These are phyloP conservation scores for Enteromius unitaeniatus DNA, from an alignment of 2,797 vertebrate genomes.

Conservation along the genomic window DNA sequence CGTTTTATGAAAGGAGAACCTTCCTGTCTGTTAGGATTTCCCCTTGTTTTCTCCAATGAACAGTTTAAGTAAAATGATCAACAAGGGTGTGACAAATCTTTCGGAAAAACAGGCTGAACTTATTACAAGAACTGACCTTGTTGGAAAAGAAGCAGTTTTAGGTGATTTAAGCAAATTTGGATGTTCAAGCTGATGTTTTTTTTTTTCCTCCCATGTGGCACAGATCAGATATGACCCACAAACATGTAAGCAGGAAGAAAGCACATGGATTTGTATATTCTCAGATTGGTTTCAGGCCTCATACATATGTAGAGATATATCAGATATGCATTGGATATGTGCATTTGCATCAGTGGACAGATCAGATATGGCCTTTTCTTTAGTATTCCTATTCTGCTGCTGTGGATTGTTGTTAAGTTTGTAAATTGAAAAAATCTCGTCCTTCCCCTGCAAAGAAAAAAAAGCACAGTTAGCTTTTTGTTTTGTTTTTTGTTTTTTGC, in stretches of 20 bases:
- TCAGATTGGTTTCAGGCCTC: not conserved
- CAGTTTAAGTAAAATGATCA: constrained; percentile 65
- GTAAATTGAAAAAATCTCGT: not conserved
- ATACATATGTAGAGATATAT: not conserved
- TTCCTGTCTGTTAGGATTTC: constrained; percentile 78
- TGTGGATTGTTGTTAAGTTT: not conserved
- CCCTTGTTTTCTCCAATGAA: constrained; percentile 74
- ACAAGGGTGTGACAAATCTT: constrained; percentile 20
- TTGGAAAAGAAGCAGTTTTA: not conserved
- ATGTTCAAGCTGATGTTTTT: not conserved
- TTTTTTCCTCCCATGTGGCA: not conserved
- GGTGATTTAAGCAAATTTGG: not conserved
- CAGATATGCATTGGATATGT: not conserved
- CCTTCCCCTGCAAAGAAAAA: not conserved
- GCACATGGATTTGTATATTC: not conserved
- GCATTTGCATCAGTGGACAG: not conserved
- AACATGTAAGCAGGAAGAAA: not conserved
- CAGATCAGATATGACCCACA: not conserved
- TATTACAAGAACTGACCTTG: not conserved
- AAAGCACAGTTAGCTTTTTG: too few relatives aligned
- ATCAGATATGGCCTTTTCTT: not conserved
- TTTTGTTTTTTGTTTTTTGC: too few relatives aligned
- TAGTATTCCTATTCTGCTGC: not conserved
- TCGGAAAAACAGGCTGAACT: not conserved
- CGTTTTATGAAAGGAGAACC: constrained; percentile 75